A percentile compares a stretch with the other conserved stretches of the same genome.
These are phyloP conservation scores for Cyphomyrus discorhynchus DNA, from an alignment of 2,113 vertebrate genomes.

Conservation along the genomic window DNA sequence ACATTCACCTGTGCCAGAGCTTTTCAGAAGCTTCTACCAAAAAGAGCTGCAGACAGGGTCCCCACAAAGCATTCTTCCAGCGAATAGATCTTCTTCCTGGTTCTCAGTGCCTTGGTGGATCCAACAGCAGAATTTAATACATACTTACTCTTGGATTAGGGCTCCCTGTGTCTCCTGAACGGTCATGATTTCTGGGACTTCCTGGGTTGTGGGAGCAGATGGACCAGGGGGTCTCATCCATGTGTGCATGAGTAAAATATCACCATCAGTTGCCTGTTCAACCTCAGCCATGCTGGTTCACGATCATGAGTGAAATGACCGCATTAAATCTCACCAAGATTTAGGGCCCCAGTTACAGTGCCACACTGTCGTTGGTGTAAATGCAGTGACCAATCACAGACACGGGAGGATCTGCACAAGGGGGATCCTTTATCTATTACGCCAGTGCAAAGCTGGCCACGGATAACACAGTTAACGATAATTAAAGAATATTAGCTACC, in stretches of 20 bases:
- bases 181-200: neutral
- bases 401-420: neutral
- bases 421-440: neutral
- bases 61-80: neutral
- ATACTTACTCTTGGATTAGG: neutral
- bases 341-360: neutral
- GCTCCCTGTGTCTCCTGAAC: neutral
- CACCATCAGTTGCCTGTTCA: neutral
- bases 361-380: neutral
- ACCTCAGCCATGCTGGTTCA: neutral
- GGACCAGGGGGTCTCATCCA: neutral
- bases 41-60: neutral
- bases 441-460: neutral
- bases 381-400: neutral
- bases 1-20: neutral
- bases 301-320: neutral
- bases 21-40: neutral
- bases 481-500: slow-evolving; percentile 12
- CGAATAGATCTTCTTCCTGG: neutral
- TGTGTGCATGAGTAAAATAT: neutral
- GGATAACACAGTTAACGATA: neutral
- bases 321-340: neutral
- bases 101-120: neutral
- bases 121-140: neutral
- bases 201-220: neutral